These are phyloP conservation scores for Dendrolimus houi DNA, from an alignment of 2,888 invertebrate species.

Conservation along the genomic window DNA sequence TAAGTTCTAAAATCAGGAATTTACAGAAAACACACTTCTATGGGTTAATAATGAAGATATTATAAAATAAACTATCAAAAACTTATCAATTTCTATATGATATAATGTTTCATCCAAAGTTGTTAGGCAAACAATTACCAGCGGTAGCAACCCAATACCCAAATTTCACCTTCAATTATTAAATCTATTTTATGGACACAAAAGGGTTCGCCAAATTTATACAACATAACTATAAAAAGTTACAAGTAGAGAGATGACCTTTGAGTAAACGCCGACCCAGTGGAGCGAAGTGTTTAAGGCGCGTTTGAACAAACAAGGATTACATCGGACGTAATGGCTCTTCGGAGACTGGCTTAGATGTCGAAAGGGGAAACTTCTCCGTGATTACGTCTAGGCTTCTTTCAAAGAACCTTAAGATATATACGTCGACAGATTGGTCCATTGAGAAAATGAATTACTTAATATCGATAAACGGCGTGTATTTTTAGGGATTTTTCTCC, in stretches of 20 bases:
- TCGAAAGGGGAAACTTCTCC: neutral
- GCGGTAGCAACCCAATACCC: neutral
- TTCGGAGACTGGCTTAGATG: conserved; percentile 3
- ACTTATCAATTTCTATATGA: no score
- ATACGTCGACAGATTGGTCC: neutral
- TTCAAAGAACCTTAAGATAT: neutral
- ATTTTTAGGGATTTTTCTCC: no score
- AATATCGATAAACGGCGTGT: no score
- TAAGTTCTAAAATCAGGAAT: no score
- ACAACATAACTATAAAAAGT: neutral
- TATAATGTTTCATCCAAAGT: neutral
- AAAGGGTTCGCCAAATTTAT: neutral
- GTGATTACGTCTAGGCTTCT: neutral
- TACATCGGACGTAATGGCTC: conserved; percentile 12
- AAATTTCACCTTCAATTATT: neutral
- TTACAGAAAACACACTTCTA: no score
- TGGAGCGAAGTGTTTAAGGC: conserved; percentile 8
- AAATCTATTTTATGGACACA: neutral
- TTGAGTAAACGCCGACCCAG: neutral
- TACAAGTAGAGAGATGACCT: neutral
- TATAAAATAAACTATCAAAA: no score
- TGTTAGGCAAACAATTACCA: neutral
- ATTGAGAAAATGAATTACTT: neutral
- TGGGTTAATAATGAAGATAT: no score
- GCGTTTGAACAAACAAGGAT: conserved; percentile 13